phyloP scores from a whole-genome alignment of 2,888 invertebrate species.

The Clivina fossor region DNA sequence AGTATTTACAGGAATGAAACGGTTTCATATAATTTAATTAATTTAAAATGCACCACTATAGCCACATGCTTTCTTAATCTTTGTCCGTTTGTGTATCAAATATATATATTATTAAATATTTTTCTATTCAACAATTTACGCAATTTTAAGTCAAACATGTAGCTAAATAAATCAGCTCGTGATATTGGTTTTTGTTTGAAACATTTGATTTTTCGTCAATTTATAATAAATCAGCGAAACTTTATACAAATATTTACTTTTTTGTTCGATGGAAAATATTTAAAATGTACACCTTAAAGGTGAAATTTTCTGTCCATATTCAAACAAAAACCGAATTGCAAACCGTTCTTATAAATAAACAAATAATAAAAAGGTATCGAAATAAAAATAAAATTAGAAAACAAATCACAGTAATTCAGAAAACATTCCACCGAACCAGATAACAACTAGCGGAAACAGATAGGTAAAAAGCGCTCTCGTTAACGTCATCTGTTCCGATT shows the following conservation, averaged over 20 bases:
- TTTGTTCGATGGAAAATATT: too few relatives aligned
- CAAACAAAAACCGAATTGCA: background rate
- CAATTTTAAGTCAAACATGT: slow-evolving; percentile 10
- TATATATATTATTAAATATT: slow-evolving; percentile 23
- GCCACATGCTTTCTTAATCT: slow-evolving; percentile 14
- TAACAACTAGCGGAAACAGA: slow-evolving; percentile 78
- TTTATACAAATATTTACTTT: too few relatives aligned
- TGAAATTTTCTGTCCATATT: background rate
- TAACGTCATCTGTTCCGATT: slow-evolving; percentile 55
- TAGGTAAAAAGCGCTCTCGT: slow-evolving; percentile 70
- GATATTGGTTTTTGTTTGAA: too few relatives aligned
- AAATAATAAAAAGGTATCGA: slow-evolving; percentile 40
- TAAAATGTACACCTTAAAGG: too few relatives aligned
- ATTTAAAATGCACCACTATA: slow-evolving; percentile 20
- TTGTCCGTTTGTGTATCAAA: slow-evolving; percentile 27
- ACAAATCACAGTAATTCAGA: slow-evolving; percentile 78
- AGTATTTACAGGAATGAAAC: slow-evolving; percentile 28
- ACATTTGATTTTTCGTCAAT: background rate
- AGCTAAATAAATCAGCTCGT: too few relatives aligned
- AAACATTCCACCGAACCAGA: slow-evolving; percentile 83
- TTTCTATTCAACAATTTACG: slow-evolving; percentile 23
- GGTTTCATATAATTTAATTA: too few relatives aligned
- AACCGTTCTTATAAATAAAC: slow-evolving; percentile 5
- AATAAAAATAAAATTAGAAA: too few relatives aligned
- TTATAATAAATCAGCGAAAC: background rate